Base-by-base conservation (phyloP, 1,140 invertebrate genomes). In the Zaprionus inermis region DNA sequence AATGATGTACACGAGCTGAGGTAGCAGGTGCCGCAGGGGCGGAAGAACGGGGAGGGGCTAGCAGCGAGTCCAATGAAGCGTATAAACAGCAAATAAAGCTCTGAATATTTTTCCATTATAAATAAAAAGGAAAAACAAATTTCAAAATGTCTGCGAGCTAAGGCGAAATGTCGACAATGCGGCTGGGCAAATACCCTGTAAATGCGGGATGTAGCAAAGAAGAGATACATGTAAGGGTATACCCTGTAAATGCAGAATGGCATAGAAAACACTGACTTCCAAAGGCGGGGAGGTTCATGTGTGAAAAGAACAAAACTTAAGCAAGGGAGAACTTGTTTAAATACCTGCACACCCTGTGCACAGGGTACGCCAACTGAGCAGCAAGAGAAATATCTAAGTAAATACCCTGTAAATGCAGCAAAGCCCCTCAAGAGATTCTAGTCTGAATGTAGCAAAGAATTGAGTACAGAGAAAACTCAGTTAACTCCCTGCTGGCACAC, bases 1-100 rank as follows among this genome's bases (percentile, higher is more conserved):
- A 86, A 86, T 86, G 68, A 86, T 88, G 83, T 79, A 88, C 76
- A 79, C 83, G 83, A 79, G 82, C 81, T 76, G 81, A 58, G 54
- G 59, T 71, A 49, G 36, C 54, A 73, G 72, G 72, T 46, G 71
- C 5, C 9, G 18, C 18, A 10, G 41, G 20, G 22, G 61, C 46
- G 32, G n/a, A 18, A 5, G 38, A 5, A 9, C 10, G 22, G n/a
- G 24, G 22, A 18, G 46, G 54, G 38, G 46, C 65, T 24, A 14
- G 63, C 51, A 60, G 63, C 24, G 34, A 56, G 36, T 46, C 72
- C 79, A 85, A 81, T 85, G 75, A 81, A 81, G 82, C 82, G 78
- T 76, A 65, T 85, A 85, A 85, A 85, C 78, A 85, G 82, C 78
- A 85, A 76, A 85, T 83, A 83, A 82, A 76, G 80, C 72, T 66